Evolutionary conservation across 2,113 vertebrate genomes (phyloP).

Genomic region (Apaloderma vittatum): DNA sequence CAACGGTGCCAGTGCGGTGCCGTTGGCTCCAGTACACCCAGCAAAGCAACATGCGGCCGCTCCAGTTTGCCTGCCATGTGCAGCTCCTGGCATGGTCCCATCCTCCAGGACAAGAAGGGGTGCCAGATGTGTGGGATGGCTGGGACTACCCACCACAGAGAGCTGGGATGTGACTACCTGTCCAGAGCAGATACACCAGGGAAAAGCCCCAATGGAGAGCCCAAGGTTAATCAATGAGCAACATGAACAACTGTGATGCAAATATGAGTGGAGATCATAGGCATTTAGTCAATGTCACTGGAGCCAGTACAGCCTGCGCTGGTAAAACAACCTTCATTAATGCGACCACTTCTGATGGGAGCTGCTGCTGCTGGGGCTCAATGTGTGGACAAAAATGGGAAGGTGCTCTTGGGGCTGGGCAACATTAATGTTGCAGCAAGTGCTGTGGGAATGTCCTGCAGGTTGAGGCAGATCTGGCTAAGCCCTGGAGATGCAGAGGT

Average conservation of each 20-base stretch:
- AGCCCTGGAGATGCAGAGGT: neutral
- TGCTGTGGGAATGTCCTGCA: neutral
- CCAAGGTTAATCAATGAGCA: neutral
- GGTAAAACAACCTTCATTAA: neutral
- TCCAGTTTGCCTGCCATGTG: neutral
- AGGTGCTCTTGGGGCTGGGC: neutral
- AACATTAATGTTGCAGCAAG: neutral
- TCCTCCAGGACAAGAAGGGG: neutral
- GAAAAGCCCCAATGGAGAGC: fast-evolving
- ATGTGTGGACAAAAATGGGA: neutral
- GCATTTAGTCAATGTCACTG: neutral
- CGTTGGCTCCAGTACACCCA: neutral
- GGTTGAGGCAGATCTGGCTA: neutral
- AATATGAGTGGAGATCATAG: neutral
- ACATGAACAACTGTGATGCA: neutral
- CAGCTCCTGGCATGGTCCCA: neutral
- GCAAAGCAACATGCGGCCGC: neutral
- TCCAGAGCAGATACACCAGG: neutral
- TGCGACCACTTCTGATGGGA: neutral
- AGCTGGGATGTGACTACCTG: fast-evolving
- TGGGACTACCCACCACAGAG: fast-evolving
- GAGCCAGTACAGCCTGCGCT: neutral
- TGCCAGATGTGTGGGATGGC: neutral
- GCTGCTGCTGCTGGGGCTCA: neutral
- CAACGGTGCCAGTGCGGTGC: fast-evolving